Conservation (phyloP, 2,888 invertebrate species). For the Physocephala rufipes region DNA sequence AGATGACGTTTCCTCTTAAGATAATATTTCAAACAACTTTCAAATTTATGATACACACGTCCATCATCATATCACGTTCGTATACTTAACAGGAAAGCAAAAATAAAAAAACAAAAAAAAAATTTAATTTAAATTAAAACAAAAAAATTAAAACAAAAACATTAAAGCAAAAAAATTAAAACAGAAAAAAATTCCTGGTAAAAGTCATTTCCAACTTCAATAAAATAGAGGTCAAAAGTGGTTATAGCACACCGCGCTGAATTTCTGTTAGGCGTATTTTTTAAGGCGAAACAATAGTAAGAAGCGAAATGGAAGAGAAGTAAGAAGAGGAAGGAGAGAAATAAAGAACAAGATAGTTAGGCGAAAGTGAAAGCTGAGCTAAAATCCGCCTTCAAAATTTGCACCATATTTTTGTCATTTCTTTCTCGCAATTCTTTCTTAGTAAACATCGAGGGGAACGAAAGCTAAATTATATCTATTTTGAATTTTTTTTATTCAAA, state of each 20-base stretch:
- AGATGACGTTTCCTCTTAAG: no score
- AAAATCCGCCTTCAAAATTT: constrained; percentile 11
- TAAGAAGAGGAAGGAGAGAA: not conserved
- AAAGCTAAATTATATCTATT: not conserved
- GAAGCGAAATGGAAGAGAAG: not conserved
- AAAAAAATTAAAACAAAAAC: not conserved
- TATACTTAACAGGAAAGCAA: no score
- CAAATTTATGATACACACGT: no score
- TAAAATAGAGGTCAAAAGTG: no score
- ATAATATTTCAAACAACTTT: no score
- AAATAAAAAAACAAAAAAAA: no score
- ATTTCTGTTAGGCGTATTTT: no score
- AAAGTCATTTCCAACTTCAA: no score
- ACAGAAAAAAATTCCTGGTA: no score
- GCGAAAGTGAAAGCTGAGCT: constrained; percentile 25
- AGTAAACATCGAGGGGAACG: not conserved
- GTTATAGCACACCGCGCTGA: no score
- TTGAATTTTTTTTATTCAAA: not conserved
- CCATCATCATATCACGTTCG: no score
- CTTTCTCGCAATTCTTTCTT: not conserved
- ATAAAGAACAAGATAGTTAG: not conserved
- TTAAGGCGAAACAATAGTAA: not conserved
- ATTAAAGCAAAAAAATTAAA: not conserved
- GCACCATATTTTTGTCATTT: not conserved
- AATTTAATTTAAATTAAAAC: not conserved